Percentiles rank a stretch among this genome's conserved stretches.
These are phyloP conservation scores for Zophobas atratus DNA, from an alignment of 1,140 invertebrate genomes.

Conservation along the genomic window DNA sequence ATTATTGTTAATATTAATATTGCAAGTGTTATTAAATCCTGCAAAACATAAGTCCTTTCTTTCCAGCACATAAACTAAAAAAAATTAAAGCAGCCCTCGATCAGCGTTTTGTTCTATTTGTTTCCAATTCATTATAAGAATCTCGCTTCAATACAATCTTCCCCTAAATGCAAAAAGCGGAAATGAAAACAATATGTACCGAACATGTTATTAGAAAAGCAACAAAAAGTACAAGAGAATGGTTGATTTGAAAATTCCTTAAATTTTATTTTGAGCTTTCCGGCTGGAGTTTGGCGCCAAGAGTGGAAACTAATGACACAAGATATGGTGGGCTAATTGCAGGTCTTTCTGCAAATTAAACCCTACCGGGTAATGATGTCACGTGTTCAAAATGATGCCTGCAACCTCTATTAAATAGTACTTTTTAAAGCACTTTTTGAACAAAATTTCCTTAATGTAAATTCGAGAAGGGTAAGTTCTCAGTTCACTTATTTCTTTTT, in stretches of 20 bases:
- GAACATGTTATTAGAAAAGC: slow-evolving; percentile 13
- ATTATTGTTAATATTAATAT: too few relatives aligned
- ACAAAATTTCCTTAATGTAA: not conserved
- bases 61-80: too few relatives aligned
- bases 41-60: not conserved
- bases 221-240: slow-evolving; percentile 18
- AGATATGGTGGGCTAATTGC: slow-evolving; percentile 41
- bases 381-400: slow-evolving; percentile 45
- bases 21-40: too few relatives aligned
- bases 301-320: slow-evolving; percentile 55
- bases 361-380: slow-evolving; percentile 46
- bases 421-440: slow-evolving; percentile 19
- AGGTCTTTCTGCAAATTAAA: slow-evolving; percentile 51
- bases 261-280: slow-evolving; percentile 2
- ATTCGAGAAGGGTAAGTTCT: not conserved
- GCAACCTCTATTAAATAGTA: slow-evolving; percentile 7
- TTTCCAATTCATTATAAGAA: not conserved
- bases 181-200: slow-evolving; percentile 35
- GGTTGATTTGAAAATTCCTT: slow-evolving; percentile 48
- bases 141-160: not conserved
- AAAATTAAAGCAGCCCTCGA: too few relatives aligned
- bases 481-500: not conserved
- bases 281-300: not conserved
- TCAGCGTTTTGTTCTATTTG: not conserved
- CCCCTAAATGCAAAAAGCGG: slow-evolving; percentile 17